Evolutionary conservation across 2,888 invertebrate species (phyloP), one percentile per base, ranked within the genome.

Genomic region (Ormyrus rosae): DNA sequence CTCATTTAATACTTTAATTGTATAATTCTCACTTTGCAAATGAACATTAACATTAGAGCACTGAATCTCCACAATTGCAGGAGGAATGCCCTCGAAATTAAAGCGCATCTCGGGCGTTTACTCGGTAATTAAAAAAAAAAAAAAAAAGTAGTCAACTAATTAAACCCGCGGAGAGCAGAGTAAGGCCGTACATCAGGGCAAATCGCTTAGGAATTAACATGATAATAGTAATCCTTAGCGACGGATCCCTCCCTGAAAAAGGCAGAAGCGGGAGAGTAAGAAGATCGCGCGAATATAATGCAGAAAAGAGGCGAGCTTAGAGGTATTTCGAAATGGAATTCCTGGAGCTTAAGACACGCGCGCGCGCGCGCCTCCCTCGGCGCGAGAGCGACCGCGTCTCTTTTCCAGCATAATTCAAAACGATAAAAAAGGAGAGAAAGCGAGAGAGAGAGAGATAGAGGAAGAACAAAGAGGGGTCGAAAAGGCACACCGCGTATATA

Each of bases 251-350:
- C 5, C 51, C 7, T 8, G 7, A 63, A 45, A 53, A 63, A 70
- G 45, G 13, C n/a, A 58, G 9, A 46, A 9, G 34, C 58, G 50
- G n/a, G 8, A 13, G 48, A 13, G 48, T 19, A 0, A 11, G 34
- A 60, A 63, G 68, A 72, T 61, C 58, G 79, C 70, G 72, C 63
- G 75, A 81, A 74, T 19, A 19, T 78, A 80, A 81, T 71, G 80
- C 69, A 79, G 56, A 73, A 74, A 82, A 83, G 83, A 81, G 81
- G 48, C 63, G 70, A 45, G 70, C 67, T 74, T 51, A 63, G 71
- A 73, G 79, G 81, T 81, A 84, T 83, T 81, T 83, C 82, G 81
- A 83, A 84, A 84, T 81, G 83, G 83, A 82, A 85, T 84, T 83
- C 82, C 83, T 6, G 61, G 4, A 51, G 60, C 71, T 78, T 19